Evolutionary conservation across 1,140 invertebrate genomes (phyloP).

Genomic region (Drosophila hydei): DNA sequence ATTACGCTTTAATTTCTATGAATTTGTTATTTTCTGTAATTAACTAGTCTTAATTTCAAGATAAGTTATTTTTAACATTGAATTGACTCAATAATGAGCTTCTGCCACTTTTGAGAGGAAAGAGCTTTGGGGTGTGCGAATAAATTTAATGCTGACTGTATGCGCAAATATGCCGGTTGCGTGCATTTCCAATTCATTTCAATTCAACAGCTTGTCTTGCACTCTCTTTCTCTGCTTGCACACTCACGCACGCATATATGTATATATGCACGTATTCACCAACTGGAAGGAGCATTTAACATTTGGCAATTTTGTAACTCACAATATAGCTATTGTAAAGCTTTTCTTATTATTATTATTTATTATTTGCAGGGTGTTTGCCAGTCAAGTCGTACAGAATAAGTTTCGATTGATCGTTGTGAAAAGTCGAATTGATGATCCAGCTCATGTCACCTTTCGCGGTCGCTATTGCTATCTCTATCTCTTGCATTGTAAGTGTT

Average conservation of each 20-base stretch:
- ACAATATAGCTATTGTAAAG: no score
- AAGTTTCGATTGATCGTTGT: constrained; percentile 11
- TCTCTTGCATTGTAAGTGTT: constrained; percentile 1
- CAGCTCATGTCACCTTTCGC: constrained; percentile 17
- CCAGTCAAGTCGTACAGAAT: background rate
- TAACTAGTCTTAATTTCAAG: no score
- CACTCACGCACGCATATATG: background rate
- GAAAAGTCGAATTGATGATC: constrained; percentile 29
- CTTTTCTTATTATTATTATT: background rate
- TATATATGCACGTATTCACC: no score
- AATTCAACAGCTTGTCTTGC: background rate
- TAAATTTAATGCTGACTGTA: background rate
- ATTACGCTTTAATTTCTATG: no score
- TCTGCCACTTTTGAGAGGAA: no score
- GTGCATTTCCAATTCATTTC: background rate
- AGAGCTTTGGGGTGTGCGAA: background rate
- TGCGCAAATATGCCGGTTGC: background rate
- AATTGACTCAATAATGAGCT: background rate
- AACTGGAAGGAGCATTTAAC: background rate
- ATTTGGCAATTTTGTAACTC: background rate
- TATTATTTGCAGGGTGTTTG: background rate
- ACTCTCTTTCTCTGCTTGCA: background rate
- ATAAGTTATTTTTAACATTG: background rate
- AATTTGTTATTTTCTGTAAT: no score
- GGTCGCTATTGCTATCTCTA: constrained; percentile 3